Evolutionary conservation across 2,113 vertebrate genomes (phyloP).

Genomic region (Brienomyrus brachyistius): DNA sequence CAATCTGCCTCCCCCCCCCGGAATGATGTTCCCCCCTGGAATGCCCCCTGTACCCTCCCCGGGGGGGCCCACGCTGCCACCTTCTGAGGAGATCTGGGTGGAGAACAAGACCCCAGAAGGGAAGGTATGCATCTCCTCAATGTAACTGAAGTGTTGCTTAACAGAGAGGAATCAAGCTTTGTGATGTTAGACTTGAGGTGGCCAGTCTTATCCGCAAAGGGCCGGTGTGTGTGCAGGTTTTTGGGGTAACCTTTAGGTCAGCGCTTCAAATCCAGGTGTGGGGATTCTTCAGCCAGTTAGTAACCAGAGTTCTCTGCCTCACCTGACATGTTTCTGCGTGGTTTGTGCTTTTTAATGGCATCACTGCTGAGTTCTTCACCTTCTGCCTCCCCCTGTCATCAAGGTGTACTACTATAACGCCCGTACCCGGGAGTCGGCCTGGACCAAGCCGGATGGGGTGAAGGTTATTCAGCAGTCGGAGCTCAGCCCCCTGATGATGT

Average conservation of each 20-base stretch:
- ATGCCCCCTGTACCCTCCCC: slow-evolving; percentile 68
- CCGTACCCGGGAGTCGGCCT: slow-evolving; percentile 74
- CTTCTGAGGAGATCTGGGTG: slow-evolving; percentile 79
- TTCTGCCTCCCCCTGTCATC: not conserved
- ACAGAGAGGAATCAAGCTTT: not conserved
- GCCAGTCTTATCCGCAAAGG: not conserved
- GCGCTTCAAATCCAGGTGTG: not conserved
- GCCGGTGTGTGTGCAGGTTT: not conserved
- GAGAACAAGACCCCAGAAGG: slow-evolving; percentile 84
- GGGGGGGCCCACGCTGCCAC: slow-evolving; percentile 62
- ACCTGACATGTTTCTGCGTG: not conserved
- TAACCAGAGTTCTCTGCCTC: not conserved
- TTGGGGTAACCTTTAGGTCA: not conserved
- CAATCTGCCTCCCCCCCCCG: slow-evolving; percentile 77
- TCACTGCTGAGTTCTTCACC: not conserved
- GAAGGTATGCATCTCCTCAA: slow-evolving; percentile 57
- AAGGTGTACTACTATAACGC: slow-evolving; percentile 84
- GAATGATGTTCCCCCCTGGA: slow-evolving; percentile 75
- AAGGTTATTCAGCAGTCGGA: slow-evolving; percentile 83
- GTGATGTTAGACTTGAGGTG: not conserved
- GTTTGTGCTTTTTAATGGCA: not conserved
- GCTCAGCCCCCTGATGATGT: slow-evolving; percentile 70
- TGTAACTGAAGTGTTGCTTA: not conserved
- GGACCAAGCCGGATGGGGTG: slow-evolving; percentile 79
- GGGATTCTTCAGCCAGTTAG: not conserved